These are phyloP conservation scores for Eulemur macaco DNA, from an alignment of 2,113 vertebrate species.

Conservation along the genomic window DNA sequence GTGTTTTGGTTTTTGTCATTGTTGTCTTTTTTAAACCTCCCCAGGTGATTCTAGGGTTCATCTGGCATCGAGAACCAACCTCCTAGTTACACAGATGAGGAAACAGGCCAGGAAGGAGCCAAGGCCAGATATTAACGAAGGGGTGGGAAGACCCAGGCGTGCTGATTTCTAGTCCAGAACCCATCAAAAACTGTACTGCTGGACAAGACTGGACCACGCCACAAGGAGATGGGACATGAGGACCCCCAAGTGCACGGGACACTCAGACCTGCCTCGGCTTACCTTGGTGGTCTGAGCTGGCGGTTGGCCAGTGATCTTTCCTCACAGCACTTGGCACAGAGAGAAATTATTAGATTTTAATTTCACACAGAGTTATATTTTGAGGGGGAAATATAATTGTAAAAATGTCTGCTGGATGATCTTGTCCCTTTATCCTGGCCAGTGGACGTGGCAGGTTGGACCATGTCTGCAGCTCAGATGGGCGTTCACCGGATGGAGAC, in stretches of 20 bases:
- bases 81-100: neutral
- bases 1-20: neutral
- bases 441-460: neutral
- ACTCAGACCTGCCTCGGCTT: neutral
- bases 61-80: neutral
- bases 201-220: neutral
- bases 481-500: neutral
- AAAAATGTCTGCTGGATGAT: neutral
- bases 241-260: too few relatives aligned
- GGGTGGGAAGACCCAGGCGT: neutral
- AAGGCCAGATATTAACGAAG: neutral
- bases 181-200: neutral
- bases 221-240: neutral
- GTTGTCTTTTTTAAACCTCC: neutral
- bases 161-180: neutral
- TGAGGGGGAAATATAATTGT: neutral
- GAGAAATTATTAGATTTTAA: neutral
- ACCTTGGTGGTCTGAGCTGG: neutral
- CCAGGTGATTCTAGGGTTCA: neutral
- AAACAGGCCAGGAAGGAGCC: neutral
- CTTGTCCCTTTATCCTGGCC: neutral
- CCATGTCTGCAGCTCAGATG: neutral
- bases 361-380: neutral
- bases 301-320: neutral
- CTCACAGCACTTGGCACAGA: neutral